phyloP scores from a whole-genome alignment of 2,113 vertebrate species.

The Sorex fumeus region DNA sequence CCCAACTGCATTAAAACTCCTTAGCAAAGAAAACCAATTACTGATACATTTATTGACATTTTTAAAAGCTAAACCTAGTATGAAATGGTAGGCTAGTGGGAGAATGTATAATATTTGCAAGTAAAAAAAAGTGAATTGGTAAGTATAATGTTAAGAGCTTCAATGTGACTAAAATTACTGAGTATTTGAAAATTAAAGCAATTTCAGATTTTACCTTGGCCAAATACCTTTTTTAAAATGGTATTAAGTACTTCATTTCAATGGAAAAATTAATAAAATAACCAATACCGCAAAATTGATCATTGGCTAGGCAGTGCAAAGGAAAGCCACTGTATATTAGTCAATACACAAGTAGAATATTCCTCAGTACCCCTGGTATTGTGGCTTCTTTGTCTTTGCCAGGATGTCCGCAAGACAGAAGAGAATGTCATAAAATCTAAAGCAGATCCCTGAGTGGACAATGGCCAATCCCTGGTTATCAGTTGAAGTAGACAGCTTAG shows the following conservation, averaged over 20 bases:
- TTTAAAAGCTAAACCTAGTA: slow-evolving; percentile 33
- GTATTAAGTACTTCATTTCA: slow-evolving; percentile 19
- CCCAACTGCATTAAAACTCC: slow-evolving; percentile 7
- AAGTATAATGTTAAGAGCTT: slow-evolving; percentile 39
- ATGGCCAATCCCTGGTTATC: neutral
- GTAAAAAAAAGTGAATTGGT: neutral
- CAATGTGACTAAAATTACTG: neutral
- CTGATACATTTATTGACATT: neutral
- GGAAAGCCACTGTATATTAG: neutral
- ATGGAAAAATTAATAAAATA: neutral
- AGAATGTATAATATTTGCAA: slow-evolving; percentile 41
- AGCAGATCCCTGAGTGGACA: neutral
- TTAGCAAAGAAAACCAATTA: slow-evolving; percentile 54
- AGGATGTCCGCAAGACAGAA: neutral
- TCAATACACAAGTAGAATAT: neutral
- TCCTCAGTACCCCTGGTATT: neutral
- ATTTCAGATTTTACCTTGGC: neutral
- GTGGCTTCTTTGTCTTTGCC: neutral
- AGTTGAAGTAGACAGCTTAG: neutral
- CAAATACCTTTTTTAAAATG: neutral
- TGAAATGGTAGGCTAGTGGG: neutral
- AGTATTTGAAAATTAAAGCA: slow-evolving; percentile 22
- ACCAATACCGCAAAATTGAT: neutral
- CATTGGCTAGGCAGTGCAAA: neutral
- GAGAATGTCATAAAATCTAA: neutral